Evolutionary conservation across 2,888 invertebrate species (phyloP).

Genomic region (Napeogenes inachia): DNA sequence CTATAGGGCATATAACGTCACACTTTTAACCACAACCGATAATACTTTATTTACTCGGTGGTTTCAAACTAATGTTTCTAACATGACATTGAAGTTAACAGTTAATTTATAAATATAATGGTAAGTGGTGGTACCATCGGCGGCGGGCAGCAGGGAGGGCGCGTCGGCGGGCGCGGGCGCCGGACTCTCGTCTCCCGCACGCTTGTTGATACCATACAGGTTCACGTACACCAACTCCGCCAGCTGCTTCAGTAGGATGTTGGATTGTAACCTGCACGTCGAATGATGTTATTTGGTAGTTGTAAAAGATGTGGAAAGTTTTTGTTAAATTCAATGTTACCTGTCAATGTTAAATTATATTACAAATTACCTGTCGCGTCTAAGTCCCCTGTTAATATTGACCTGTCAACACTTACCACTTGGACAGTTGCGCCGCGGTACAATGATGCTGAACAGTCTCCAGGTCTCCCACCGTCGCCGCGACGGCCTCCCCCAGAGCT

Average conservation of each 20-base stretch:
- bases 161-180: constrained; percentile 37
- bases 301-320: no score
- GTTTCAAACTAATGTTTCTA: no score
- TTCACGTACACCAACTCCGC: constrained; percentile 74
- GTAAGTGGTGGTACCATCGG: constrained; percentile 45
- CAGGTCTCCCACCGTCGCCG: constrained; percentile 50
- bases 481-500: constrained; percentile 64
- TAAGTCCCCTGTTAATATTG: no score
- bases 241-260: constrained; percentile 70
- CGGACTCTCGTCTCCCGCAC: constrained; percentile 46
- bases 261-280: constrained; percentile 63
- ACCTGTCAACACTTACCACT: constrained; percentile 46
- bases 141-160: constrained; percentile 53
- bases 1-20: no score
- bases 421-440: constrained; percentile 46
- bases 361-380: no score
- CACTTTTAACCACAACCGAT: no score
- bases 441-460: constrained; percentile 51
- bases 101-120: neutral
- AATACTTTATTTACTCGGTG: no score
- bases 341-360: no score
- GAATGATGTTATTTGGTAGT: neutral
- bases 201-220: constrained; percentile 65
- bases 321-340: no score
- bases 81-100: neutral